A percentile compares a stretch with the other conserved stretches of the same genome.
Conservation (phyloP, 2,888 invertebrate species). For the Sinotaia quadrata region DNA sequence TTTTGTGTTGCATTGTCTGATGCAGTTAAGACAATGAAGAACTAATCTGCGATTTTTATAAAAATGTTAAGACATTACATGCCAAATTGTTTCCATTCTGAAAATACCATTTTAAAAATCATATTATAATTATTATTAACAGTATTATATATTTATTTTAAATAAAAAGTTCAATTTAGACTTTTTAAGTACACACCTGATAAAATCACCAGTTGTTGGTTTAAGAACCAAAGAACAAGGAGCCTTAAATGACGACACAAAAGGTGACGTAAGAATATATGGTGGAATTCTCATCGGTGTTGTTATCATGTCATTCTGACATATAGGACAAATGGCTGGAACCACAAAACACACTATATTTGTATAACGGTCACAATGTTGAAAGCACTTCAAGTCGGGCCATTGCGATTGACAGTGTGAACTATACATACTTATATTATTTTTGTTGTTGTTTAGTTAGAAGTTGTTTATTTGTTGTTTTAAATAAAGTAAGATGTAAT, state of each 20-base stretch:
- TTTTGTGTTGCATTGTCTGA: no score
- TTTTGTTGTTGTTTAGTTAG: no score
- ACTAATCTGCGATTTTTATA: no score
- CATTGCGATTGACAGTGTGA: no score
- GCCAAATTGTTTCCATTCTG: no score
- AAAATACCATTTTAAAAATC: no score
- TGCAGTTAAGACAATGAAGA: no score
- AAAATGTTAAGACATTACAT: no score
- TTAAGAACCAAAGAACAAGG: conserved; percentile 88
- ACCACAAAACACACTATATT: conserved; percentile 85
- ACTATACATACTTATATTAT: no score
- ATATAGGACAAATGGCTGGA: conserved; percentile 85
- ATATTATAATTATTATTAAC: no score
- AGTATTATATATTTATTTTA: neutral
- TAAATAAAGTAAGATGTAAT: no score
- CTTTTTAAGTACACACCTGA: conserved; percentile 76
- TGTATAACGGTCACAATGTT: conserved; percentile 86
- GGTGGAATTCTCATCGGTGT: conserved; percentile 80
- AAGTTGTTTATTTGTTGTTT: no score
- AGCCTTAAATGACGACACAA: conserved; percentile 85
- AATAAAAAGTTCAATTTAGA: conserved; percentile 5
- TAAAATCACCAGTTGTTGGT: conserved; percentile 89
- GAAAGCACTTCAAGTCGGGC: conserved; percentile 85
- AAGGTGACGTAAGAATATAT: conserved; percentile 86
- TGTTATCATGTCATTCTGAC: conserved; percentile 78